Evolutionary conservation across 2,888 invertebrate species (phyloP).

Genomic region (Idaea dimidiata): DNA sequence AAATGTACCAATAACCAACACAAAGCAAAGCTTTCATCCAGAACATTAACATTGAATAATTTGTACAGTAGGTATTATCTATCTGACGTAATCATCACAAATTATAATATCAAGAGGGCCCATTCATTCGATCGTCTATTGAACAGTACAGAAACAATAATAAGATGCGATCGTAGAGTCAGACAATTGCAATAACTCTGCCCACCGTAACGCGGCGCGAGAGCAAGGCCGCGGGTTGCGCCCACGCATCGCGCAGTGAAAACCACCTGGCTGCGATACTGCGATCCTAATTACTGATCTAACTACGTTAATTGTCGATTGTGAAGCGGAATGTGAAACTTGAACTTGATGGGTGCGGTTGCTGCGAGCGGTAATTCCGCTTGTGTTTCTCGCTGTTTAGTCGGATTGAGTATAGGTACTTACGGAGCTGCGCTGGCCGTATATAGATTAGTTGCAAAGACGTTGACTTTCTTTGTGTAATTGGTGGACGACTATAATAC

Average conservation of each 20-base stretch:
- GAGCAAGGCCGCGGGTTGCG: constrained; percentile 16
- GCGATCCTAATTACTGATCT: constrained; percentile 61
- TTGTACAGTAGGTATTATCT: background rate
- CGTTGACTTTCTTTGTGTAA: no score
- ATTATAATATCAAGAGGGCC: background rate
- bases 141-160: constrained; percentile 22
- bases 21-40: background rate
- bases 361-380: background rate
- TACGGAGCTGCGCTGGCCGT: no score
- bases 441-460: no score
- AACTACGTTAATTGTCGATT: constrained; percentile 60
- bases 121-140: constrained; percentile 15
- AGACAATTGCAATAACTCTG: constrained; percentile 23
- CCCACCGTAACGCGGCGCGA: constrained; percentile 5
- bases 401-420: no score
- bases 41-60: background rate
- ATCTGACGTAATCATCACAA: constrained; percentile 1
- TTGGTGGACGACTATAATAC: no score
- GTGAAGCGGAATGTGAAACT: constrained; percentile 27
- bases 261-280: constrained; percentile 37
- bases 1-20: background rate
- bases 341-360: constrained; percentile 5
- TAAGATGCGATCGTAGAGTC: constrained; percentile 20
- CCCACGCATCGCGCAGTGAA: constrained; percentile 34
- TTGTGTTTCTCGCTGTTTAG: background rate